These are phyloP conservation scores for Neostethus bicornis DNA, from an alignment of 2,797 vertebrate genomes.

Conservation along the genomic window DNA sequence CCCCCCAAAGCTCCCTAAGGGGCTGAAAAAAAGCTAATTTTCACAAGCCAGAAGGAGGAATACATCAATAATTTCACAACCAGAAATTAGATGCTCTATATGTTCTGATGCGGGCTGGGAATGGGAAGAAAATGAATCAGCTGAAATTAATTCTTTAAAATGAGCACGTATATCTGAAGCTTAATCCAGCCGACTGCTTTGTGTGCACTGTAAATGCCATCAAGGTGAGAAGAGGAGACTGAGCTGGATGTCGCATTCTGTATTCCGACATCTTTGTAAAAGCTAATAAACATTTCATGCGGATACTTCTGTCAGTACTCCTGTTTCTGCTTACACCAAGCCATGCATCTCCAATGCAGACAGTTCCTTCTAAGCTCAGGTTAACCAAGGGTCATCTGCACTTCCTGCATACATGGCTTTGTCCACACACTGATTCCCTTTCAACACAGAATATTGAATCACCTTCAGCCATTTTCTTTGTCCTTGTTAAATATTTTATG, in stretches of 20 bases:
- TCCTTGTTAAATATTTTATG: constrained; percentile 84
- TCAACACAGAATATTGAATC: constrained; percentile 76
- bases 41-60: constrained; percentile 51
- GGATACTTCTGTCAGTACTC: constrained; percentile 12
- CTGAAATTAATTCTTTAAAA: constrained; percentile 41
- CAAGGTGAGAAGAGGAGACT: constrained; percentile 14
- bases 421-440: constrained; percentile 58
- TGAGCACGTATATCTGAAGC: constrained; percentile 13
- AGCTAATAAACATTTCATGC: constrained; percentile 40
- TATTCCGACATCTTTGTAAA: constrained; percentile 27
- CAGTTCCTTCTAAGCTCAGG: constrained; percentile 34
- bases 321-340: constrained; percentile 33
- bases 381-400: constrained; percentile 55
- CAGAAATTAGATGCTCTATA: constrained; percentile 45
- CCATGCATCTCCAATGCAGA: constrained; percentile 39
- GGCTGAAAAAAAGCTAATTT: constrained; percentile 67
- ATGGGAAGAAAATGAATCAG: constrained; percentile 44
- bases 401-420: constrained; percentile 48
- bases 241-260: constrained; percentile 1
- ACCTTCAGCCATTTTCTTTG: constrained; percentile 76
- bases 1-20: constrained; percentile 55
- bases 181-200: constrained; percentile 21
- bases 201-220: constrained; percentile 27
- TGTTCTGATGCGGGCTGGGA: constrained; percentile 22
- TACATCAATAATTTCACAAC: constrained; percentile 68